Percentiles rank a stretch among this genome's conserved stretches.
These are phyloP conservation scores for Brenthis daphne DNA, from an alignment of 2,888 invertebrate genomes.

Conservation along the genomic window DNA sequence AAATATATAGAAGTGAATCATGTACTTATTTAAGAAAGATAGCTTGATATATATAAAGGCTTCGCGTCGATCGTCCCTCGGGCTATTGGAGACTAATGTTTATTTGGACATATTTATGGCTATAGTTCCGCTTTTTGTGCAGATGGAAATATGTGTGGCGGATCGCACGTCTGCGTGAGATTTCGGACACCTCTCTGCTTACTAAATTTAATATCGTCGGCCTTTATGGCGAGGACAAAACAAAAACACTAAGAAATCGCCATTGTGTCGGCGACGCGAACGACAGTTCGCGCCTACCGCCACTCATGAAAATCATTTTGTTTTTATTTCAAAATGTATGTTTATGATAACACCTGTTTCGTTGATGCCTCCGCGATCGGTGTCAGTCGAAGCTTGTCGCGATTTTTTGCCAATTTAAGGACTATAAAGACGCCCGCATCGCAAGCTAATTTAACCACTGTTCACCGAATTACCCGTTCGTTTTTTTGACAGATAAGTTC, in stretches of 20 bases:
- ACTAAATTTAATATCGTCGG: slow-evolving; percentile 82
- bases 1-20: not conserved
- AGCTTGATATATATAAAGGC: slow-evolving; percentile 49
- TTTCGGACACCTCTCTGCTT: slow-evolving; percentile 82
- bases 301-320: slow-evolving; percentile 82
- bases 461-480: slow-evolving; percentile 74
- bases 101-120: slow-evolving; percentile 83
- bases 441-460: slow-evolving; percentile 79
- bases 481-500: slow-evolving; percentile 32
- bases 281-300: slow-evolving; percentile 80
- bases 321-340: slow-evolving; percentile 82
- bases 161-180: slow-evolving; percentile 83
- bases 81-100: slow-evolving; percentile 67
- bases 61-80: slow-evolving; percentile 49
- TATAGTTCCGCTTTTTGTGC: slow-evolving; percentile 82
- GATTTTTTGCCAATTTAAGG: slow-evolving; percentile 81
- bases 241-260: slow-evolving; percentile 77
- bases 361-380: slow-evolving; percentile 80
- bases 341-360: slow-evolving; percentile 83
- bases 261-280: slow-evolving; percentile 81
- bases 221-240: slow-evolving; percentile 73
- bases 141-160: slow-evolving; percentile 83
- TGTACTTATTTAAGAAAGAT: slow-evolving; percentile 3
- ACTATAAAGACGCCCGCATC: slow-evolving; percentile 81
- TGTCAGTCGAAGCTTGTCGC: slow-evolving; percentile 77